Evolutionary conservation across 2,113 vertebrate species (phyloP), one percentile per base, ranked within the genome.

Genomic region (Pteropus alecto): DNA sequence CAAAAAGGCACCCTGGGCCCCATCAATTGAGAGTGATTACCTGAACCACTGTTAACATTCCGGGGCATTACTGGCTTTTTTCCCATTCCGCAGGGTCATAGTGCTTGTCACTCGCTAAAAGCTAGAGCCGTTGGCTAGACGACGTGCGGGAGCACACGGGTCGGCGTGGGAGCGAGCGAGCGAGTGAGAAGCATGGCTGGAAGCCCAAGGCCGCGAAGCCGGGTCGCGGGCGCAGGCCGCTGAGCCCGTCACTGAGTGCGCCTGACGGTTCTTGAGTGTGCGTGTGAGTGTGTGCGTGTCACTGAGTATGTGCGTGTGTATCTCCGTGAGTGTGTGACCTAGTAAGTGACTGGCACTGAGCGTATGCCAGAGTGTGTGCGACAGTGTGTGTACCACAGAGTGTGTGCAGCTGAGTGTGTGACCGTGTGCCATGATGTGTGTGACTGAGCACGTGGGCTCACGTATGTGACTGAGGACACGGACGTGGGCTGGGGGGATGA

Each of bases 381-480:
- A 63, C 60, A 26, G 11, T 2, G 28, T 38, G 51, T 77, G 74
- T 10, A 7, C 7, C 41, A 8, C 9, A 46, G 77, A n/a, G 12
- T 2, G 6, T 24, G 13, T 79, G 77, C 10, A 7, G 3, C 22
- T 41, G 24, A 61, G 60, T 10, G 14, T 63, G 61, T 63, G 61
- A 33, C 61, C 1, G 56, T 46, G 22, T 58, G 21, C 56, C 56
- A 58, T 38, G 38, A 38, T 43, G 56, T 46, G 46, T 41, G 18
- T 22, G 68, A 24, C 63, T 33, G 30, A 33, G 63, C 26, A 1
- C 28, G 24, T 12, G 61, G 14, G 61, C 0, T 38, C 46, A 7
- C 46, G 10, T 8, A 35, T 73, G 61, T 10, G 8, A 2, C 14
- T 3, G 22, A 43, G 46, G 0, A 0, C 30, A 10, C 76, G 14